These are phyloP conservation scores for Pholis gunnellus DNA, from an alignment of 2,113 vertebrate genomes.

Conservation along the genomic window DNA sequence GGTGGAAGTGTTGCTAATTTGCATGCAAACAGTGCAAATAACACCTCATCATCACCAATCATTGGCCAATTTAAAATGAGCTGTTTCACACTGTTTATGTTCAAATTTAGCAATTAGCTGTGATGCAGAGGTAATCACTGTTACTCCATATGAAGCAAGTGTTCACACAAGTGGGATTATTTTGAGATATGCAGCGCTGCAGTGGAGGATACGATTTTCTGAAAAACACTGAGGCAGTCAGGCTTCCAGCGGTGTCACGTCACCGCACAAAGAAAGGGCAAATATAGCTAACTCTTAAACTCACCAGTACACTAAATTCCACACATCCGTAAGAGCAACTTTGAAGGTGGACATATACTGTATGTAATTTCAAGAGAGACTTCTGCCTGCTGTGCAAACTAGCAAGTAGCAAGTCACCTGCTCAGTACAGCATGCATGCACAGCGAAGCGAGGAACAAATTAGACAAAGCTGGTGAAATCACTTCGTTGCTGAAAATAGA, in stretches of 20 bases:
- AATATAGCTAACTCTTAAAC: constrained; percentile 47
- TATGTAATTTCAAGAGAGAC: constrained; percentile 52
- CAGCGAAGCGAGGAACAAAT: background rate
- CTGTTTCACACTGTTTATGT: background rate
- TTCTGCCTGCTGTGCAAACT: constrained; percentile 22
- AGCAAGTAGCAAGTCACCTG: constrained; percentile 11
- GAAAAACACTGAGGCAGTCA: background rate
- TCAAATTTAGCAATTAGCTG: background rate
- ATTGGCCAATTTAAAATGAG: too few relatives aligned
- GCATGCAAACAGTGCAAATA: background rate
- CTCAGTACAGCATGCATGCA: background rate
- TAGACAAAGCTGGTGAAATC: background rate
- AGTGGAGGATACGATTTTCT: background rate
- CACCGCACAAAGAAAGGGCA: constrained; percentile 34
- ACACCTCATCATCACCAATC: background rate
- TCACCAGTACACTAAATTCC: constrained; percentile 74
- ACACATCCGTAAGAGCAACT: constrained; percentile 67
- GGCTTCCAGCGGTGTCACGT: constrained; percentile 13
- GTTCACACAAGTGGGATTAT: background rate
- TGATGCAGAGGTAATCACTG: background rate
- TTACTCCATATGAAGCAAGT: background rate
- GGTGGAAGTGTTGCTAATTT: background rate
- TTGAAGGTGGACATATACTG: constrained; percentile 70
- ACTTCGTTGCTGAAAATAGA: background rate
- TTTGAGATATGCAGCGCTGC: background rate